A percentile compares a stretch with the other conserved stretches of the same genome.
phyloP scores from a whole-genome alignment of 2,113 vertebrate genomes.

The Anas platyrhynchos region DNA sequence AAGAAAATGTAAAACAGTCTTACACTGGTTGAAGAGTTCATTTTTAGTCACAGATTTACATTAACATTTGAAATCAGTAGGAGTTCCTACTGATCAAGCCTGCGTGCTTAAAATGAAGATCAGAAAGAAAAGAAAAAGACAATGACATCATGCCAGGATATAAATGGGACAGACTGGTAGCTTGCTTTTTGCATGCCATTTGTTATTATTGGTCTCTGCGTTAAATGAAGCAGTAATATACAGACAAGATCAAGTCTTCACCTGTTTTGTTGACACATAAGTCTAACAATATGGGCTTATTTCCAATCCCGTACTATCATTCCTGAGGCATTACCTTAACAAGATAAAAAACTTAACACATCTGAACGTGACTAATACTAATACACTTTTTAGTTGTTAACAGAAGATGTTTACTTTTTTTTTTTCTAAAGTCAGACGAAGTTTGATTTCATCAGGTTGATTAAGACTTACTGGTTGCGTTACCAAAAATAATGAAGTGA shows the following conservation, averaged over 20 bases:
- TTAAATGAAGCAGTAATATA: not conserved
- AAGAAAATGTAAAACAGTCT: too few species aligned
- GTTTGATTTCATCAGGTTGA: not conserved
- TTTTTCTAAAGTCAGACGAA: not conserved
- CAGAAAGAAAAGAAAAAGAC: not conserved
- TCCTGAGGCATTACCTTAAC: not conserved
- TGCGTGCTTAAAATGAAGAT: not conserved
- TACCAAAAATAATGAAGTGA: not conserved
- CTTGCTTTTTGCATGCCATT: not conserved
- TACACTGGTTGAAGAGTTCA: not conserved
- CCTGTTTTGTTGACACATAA: not conserved
- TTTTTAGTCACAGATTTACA: not conserved
- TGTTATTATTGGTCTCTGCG: not conserved
- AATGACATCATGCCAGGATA: not conserved
- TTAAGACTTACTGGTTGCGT: not conserved
- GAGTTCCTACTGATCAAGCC: not conserved
- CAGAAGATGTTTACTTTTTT: not conserved
- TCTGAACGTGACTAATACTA: not conserved
- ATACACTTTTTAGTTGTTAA: not conserved
- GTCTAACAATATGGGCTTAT: not conserved
- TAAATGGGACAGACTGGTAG: not conserved
- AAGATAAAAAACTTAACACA: not conserved
- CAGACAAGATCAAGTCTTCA: not conserved
- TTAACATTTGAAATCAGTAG: not conserved
- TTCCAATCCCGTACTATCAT: not conserved